These are phyloP conservation scores for Morinoia aosen DNA, from an alignment of 2,888 invertebrate species.

Conservation along the genomic window DNA sequence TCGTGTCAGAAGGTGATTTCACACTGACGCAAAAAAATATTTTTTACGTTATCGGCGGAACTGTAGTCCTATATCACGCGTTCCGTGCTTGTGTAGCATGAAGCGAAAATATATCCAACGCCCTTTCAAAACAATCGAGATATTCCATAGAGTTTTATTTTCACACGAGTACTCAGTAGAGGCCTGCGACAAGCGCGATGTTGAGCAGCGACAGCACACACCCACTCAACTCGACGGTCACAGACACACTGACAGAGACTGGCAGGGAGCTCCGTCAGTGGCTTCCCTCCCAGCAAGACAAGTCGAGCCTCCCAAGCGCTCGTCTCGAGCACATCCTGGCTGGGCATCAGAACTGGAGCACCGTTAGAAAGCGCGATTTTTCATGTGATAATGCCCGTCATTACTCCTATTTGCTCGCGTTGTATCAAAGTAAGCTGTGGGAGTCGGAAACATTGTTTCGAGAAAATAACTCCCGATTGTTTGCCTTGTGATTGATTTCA, in stretches of 20 bases:
- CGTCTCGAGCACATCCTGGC: background rate
- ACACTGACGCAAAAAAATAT: background rate
- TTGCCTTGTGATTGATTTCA: too few relatives aligned
- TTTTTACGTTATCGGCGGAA: background rate
- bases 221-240: background rate
- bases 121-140: background rate
- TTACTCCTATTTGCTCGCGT: too few relatives aligned
- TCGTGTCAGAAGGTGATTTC: conserved; percentile 10
- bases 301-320: background rate
- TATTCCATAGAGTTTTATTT: conserved; percentile 14
- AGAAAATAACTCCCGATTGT: too few relatives aligned
- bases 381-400: background rate
- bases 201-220: background rate
- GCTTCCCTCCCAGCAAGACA: conserved; percentile 1
- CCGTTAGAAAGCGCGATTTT: background rate
- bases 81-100: background rate
- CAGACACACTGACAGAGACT: conserved; percentile 24
- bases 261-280: background rate
- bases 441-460: too few relatives aligned
- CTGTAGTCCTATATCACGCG: background rate
- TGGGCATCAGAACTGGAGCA: background rate
- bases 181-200: conserved; percentile 6
- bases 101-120: background rate
- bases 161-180: background rate
- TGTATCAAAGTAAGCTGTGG: too few relatives aligned